A percentile compares a stretch with the other conserved stretches of the same genome.
Evolutionary conservation across 2,888 invertebrate genomes (phyloP).

Genomic region (Limenitis camilla): DNA sequence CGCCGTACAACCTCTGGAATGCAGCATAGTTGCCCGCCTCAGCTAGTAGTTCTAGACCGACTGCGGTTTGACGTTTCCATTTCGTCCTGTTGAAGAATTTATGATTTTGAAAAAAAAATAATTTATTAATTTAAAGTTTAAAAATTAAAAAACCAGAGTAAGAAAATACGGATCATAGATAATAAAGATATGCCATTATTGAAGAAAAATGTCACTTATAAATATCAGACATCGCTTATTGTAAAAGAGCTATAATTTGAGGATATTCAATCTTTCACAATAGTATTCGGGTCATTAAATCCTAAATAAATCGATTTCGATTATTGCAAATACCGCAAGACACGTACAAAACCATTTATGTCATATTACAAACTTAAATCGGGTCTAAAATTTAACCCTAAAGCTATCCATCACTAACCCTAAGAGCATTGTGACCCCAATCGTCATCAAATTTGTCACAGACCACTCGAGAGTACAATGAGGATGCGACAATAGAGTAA

Average conservation of each 20-base stretch:
- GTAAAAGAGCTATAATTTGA: background rate
- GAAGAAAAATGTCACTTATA: too few species aligned
- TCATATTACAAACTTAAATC: conserved; percentile 61
- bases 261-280: background rate
- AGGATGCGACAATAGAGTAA: conserved; percentile 55
- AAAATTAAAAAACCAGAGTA: too few species aligned
- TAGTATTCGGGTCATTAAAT: conserved; percentile 45
- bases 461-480: conserved; percentile 66
- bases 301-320: conserved; percentile 39
- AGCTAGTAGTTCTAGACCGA: conserved; percentile 95
- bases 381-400: conserved; percentile 62
- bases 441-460: conserved; percentile 74
- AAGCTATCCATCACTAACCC: conserved; percentile 62
- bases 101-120: background rate
- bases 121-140: too few species aligned
- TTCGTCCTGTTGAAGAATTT: conserved; percentile 83
- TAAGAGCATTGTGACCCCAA: conserved; percentile 57
- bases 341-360: conserved; percentile 52
- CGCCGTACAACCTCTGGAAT: conserved; percentile 95
- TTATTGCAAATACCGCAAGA: conserved; percentile 50
- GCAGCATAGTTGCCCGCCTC: conserved; percentile 99
- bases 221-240: too few species aligned
- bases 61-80: conserved; percentile 99
- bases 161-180: too few species aligned
- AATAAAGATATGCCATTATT: too few species aligned